A percentile compares a stretch with the other conserved stretches of the same genome.
Conservation (phyloP, 2,888 invertebrate species). For the Drosophila barbarae region DNA sequence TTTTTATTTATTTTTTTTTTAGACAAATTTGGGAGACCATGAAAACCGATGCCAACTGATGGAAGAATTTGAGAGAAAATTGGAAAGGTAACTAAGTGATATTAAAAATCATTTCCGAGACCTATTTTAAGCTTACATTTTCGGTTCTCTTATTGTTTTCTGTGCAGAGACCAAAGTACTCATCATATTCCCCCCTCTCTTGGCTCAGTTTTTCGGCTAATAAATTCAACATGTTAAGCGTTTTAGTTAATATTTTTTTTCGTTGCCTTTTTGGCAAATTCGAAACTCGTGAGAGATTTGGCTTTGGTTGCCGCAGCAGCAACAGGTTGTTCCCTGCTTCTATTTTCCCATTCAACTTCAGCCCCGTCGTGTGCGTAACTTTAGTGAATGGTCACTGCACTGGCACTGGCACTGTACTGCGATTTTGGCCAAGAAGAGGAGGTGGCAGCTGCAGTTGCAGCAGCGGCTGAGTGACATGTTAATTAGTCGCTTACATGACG, state of each 20-base stretch:
- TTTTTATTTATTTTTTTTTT: neutral
- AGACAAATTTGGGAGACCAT: neutral
- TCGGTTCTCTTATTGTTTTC: neutral
- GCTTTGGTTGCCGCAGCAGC: conserved; percentile 41
- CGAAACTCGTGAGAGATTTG: conserved; percentile 75
- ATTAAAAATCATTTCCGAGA: neutral
- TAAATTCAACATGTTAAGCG: conserved; percentile 73
- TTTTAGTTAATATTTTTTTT: conserved; percentile 51
- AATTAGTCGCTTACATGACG: conserved; percentile 77
- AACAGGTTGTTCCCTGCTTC: conserved; percentile 46
- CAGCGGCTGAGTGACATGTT: conserved; percentile 71
- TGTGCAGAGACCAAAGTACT: conserved; percentile 1
- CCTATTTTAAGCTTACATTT: neutral
- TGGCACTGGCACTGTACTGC: conserved; percentile 1
- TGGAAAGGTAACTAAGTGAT: neutral
- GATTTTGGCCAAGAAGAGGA: conserved; percentile 9
- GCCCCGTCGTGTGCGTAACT: conserved; percentile 38
- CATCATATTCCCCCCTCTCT: neutral
- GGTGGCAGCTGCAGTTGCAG: conserved; percentile 14
- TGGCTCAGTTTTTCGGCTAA: conserved; percentile 61
- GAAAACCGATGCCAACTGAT: neutral
- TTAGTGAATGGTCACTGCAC: conserved; percentile 40
- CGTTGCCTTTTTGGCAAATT: conserved; percentile 67
- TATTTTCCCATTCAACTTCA: conserved; percentile 38
- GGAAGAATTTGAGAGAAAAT: neutral